A percentile compares a stretch with the other conserved stretches of the same genome.
These are phyloP conservation scores for Lepidurus couesii DNA, from an alignment of 1,140 invertebrate species.

Conservation along the genomic window DNA sequence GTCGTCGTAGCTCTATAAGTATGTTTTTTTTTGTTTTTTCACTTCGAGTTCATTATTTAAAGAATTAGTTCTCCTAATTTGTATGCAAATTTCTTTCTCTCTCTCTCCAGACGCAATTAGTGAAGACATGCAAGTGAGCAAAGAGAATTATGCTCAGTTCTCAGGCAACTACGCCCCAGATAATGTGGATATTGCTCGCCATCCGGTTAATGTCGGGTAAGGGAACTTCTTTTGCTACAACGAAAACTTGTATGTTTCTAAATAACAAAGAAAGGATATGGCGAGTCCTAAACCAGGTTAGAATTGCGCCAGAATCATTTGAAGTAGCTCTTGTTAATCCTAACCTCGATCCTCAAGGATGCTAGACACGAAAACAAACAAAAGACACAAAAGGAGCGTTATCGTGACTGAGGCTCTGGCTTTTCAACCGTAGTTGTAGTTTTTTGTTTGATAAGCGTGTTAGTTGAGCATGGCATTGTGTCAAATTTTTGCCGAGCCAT, in stretches of 20 bases:
- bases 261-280: background rate
- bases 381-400: background rate
- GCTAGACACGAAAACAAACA: background rate
- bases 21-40: constrained; percentile 35
- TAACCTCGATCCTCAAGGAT: background rate
- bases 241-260: background rate
- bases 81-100: background rate
- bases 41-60: background rate
- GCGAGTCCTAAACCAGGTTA: background rate
- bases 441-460: background rate
- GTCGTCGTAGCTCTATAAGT: constrained; percentile 47
- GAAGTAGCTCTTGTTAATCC: too few relatives aligned
- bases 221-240: constrained; percentile 41
- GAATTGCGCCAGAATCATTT: too few relatives aligned
- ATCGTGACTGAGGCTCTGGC: background rate
- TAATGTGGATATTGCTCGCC: constrained; percentile 78
- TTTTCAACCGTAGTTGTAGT: background rate
- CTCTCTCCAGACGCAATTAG: constrained; percentile 6
- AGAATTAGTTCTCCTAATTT: too few relatives aligned
- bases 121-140: constrained; percentile 40
- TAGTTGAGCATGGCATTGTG: background rate
- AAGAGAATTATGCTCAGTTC: constrained; percentile 47
- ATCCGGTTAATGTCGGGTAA: constrained; percentile 82
- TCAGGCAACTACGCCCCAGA: constrained; percentile 59
- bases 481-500: background rate